Conservation (phyloP, 1,140 invertebrate genomes). For the Papilio helenus region DNA sequence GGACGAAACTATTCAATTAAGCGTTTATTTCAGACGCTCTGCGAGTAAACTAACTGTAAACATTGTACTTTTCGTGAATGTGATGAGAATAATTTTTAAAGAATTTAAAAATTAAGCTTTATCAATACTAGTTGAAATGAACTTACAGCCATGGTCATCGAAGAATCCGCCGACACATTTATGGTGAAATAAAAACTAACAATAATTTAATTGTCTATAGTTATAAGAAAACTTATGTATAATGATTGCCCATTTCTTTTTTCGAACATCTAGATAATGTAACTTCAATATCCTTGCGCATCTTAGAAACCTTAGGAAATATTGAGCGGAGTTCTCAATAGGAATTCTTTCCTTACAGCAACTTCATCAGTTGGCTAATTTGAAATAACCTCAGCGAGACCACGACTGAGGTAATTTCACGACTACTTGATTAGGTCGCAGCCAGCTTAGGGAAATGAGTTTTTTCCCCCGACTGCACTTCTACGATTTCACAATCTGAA, state of each 20-base stretch:
- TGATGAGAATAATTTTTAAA: background rate
- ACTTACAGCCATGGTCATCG: too few relatives aligned
- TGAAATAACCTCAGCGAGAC: background rate
- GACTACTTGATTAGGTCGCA: slow-evolving; percentile 14
- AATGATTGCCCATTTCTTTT: too few relatives aligned
- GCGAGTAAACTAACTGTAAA: background rate
- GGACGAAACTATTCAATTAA: slow-evolving; percentile 15
- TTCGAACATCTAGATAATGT: background rate
- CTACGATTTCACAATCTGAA: slow-evolving; percentile 10
- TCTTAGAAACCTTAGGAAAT: background rate
- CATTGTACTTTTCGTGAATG: background rate
- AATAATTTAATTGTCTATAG: too few relatives aligned
- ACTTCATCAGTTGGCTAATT: background rate
- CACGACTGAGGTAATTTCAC: slow-evolving; percentile 17
- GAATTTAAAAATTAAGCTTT: background rate
- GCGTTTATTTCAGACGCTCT: background rate
- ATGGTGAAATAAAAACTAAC: too few relatives aligned
- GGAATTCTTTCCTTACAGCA: background rate
- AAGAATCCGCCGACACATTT: too few relatives aligned
- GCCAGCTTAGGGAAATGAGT: slow-evolving; percentile 15
- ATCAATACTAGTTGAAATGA: too few relatives aligned
- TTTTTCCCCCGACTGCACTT: slow-evolving; percentile 8
- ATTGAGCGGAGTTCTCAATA: background rate
- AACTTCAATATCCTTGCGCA: background rate
- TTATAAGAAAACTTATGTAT: too few relatives aligned